phyloP scores from a whole-genome alignment of 1,140 invertebrate genomes.

The Zaprionus capensis region DNA sequence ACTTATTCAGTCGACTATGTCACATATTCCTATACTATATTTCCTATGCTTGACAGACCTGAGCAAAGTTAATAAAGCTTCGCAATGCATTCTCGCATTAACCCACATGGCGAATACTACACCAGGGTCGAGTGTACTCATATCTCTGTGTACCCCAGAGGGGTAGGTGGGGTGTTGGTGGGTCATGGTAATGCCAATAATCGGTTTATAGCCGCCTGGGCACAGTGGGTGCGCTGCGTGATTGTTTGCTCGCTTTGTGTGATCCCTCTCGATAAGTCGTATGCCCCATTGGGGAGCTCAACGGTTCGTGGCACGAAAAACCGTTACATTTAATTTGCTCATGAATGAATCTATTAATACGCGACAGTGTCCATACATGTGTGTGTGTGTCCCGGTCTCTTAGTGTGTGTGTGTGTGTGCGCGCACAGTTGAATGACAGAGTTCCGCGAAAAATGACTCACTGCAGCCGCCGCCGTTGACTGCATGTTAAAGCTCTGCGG shows the following conservation, averaged over 20 bases:
- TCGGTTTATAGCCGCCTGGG: conserved; percentile 6
- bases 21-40: neutral
- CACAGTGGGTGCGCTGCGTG: conserved; percentile 3
- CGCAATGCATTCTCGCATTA: neutral
- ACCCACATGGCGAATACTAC: neutral
- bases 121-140: neutral
- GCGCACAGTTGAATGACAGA: neutral
- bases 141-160: neutral
- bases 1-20: neutral
- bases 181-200: conserved; percentile 3
- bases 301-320: conserved; percentile 30
- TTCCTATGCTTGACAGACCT: neutral
- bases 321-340: conserved; percentile 43
- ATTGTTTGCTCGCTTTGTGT: conserved; percentile 9
- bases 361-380: neutral
- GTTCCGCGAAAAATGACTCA: conserved; percentile 37
- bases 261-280: conserved; percentile 14
- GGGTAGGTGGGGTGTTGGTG: neutral
- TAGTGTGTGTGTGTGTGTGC: neutral
- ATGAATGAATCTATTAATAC: conserved; percentile 43
- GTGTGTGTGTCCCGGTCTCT: neutral
- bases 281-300: conserved; percentile 24
- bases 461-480: neutral
- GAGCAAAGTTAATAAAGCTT: neutral
- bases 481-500: conserved; percentile 24